Conservation (phyloP, 2,797 vertebrate species). For the Fistularia commersonii region DNA sequence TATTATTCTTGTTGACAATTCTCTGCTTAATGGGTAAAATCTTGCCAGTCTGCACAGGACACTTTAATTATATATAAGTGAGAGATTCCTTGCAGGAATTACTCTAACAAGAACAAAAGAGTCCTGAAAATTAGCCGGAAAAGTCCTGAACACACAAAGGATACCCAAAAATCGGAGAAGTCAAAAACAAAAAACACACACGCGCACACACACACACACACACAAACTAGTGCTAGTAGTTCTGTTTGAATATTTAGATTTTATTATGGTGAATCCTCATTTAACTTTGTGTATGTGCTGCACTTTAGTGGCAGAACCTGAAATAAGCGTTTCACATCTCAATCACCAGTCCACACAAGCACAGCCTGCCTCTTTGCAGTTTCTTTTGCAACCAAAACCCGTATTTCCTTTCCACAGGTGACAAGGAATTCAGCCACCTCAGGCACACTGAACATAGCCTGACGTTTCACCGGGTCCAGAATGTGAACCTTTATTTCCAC, state of each 20-base stretch:
- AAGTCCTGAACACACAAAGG: too few relatives aligned
- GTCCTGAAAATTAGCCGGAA: too few relatives aligned
- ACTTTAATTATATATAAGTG: too few relatives aligned
- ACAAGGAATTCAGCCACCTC: conserved; percentile 32
- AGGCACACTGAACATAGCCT: conserved; percentile 1
- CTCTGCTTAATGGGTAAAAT: too few relatives aligned
- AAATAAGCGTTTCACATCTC: conserved; percentile 25
- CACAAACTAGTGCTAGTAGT: neutral
- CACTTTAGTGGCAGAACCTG: conserved; percentile 13
- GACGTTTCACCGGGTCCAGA: conserved; percentile 3
- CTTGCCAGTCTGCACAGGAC: too few relatives aligned
- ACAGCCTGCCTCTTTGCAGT: conserved; percentile 13
- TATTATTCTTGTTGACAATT: too few relatives aligned
- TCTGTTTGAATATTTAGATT: too few relatives aligned
- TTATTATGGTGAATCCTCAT: too few relatives aligned
- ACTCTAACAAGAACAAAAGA: too few relatives aligned
- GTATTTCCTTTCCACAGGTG: conserved; percentile 40
- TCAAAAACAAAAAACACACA: neutral
- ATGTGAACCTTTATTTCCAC: conserved; percentile 23
- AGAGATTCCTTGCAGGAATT: too few relatives aligned
- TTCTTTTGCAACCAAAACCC: conserved; percentile 27
- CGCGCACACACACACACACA: neutral
- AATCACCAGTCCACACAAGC: conserved; percentile 8
- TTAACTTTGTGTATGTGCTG: too few relatives aligned
- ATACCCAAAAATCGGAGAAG: too few relatives aligned